phyloP scores from a whole-genome alignment of 92 coral and sea anemone genomes.

The Montipora capitata region DNA sequence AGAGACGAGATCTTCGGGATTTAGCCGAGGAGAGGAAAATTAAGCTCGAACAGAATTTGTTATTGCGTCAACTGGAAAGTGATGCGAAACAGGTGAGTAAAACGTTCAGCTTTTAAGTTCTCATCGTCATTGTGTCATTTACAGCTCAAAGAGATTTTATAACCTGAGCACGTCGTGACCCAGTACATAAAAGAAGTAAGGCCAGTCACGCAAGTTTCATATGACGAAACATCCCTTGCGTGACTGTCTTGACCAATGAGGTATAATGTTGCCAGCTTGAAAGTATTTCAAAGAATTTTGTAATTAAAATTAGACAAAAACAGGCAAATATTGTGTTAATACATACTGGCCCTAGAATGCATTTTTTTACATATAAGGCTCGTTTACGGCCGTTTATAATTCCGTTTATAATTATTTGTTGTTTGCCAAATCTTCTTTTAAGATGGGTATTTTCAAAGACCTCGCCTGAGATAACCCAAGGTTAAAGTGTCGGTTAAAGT shows the following conservation, averaged over 20 bases:
- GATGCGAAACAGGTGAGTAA: constrained; percentile 96
- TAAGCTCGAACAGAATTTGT: constrained; percentile 92
- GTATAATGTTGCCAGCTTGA: too few relatives aligned
- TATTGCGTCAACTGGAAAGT: constrained; percentile 93
- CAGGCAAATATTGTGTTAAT: not conserved
- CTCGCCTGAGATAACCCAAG: not conserved
- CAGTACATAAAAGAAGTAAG: not conserved
- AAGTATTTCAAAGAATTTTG: too few relatives aligned
- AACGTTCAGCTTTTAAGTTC: not conserved
- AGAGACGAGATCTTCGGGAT: constrained; percentile 94
- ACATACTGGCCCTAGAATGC: not conserved
- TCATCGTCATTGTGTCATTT: not conserved
- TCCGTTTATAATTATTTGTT: too few relatives aligned
- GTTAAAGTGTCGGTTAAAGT: not conserved
- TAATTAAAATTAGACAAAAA: not conserved
- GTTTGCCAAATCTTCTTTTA: not conserved
- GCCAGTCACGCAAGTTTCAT: too few relatives aligned
- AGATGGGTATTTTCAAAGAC: not conserved
- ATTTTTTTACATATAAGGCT: too few relatives aligned
- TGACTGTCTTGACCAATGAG: too few relatives aligned
- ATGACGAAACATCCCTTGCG: too few relatives aligned
- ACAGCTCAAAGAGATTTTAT: not conserved
- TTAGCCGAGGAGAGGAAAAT: constrained; percentile 91
- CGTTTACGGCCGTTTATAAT: not conserved
- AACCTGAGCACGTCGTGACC: not conserved